These are phyloP conservation scores for Augochlorella aurata DNA, from an alignment of 2,888 invertebrate species.

Conservation along the genomic window DNA sequence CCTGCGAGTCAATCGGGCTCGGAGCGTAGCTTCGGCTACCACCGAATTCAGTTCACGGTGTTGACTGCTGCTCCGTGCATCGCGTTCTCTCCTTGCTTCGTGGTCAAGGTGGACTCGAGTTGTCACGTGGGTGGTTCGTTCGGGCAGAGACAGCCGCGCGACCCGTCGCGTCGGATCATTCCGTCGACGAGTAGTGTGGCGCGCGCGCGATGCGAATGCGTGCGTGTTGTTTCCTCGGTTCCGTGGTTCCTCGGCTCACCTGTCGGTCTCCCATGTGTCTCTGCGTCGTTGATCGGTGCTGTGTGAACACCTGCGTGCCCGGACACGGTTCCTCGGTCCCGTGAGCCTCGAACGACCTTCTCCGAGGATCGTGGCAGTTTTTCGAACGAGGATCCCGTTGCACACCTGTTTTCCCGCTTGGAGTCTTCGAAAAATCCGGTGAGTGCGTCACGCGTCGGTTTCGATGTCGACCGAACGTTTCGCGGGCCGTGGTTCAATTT, in stretches of 20 bases:
- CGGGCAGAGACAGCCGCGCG: not conserved
- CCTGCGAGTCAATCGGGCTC: slow-evolving; percentile 69
- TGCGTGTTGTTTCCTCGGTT: slow-evolving; percentile 19
- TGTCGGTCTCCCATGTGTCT: not conserved
- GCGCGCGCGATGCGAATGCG: slow-evolving; percentile 8
- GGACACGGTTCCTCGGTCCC: not conserved
- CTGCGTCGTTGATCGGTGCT: slow-evolving; percentile 1
- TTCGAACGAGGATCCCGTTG: not conserved
- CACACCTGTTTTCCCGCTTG: not conserved
- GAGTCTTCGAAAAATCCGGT: not conserved
- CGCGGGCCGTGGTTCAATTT: not conserved
- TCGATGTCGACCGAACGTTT: not conserved
- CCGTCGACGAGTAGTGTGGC: not conserved
- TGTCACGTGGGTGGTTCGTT: slow-evolving; percentile 44
- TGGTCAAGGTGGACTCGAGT: slow-evolving; percentile 53
- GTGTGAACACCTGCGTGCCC: slow-evolving; percentile 5
- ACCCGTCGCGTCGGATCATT: not conserved
- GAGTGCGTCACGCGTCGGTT: not conserved
- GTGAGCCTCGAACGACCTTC: no score
- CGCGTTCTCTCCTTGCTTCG: slow-evolving; percentile 45
- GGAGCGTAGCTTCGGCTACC: slow-evolving; percentile 67
- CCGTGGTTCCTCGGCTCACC: slow-evolving; percentile 13
- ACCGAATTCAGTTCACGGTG: slow-evolving; percentile 75
- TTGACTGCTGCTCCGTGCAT: slow-evolving; percentile 71
- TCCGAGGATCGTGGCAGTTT: not conserved